Evolutionary conservation across 2,888 invertebrate genomes (phyloP), one percentile per base, ranked within the genome.

Genomic region (Aethes cnicana): DNA sequence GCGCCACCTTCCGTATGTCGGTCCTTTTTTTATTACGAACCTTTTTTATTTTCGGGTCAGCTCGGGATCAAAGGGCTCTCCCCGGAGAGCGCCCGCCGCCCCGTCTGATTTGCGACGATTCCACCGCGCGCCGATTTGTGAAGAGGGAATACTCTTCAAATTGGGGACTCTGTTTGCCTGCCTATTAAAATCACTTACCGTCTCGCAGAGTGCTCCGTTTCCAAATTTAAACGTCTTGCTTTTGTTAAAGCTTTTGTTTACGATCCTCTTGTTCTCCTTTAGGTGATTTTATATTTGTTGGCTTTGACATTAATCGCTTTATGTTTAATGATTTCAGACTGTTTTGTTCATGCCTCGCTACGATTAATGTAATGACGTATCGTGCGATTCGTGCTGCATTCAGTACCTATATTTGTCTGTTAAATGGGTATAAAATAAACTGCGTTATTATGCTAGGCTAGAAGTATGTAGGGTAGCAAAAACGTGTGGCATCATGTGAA

Each of bases 1-100:
- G 83, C 88, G 85, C 86, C 86, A 88, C 88, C 87, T 87, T 88
- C 86, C 88, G 88, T 89, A 88, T 88, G 88, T 88, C 85, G 86
- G 86, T 81, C 83, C 84, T 83, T 87, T 83, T 47, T 89, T 87
- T 87, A 87, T 87, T 88, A 86, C 80, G 85, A 82, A 84, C 88
- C 87, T 88, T 89, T 88, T 89, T 89, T 88, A 88, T 87, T 88
- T 85, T 87, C 84, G 89, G 89, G 89, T 89, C 89, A 88, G 87
- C 87, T 79, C 72, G 85, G 86, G 89, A 88, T 89, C 89, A 89
- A 89, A 89, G 84, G 83, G 81, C 81, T 79, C 81, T 84, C 86
- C 84, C 84, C 71, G 62, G 84, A 79, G 86, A 81, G 77, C 73
- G 66, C 69, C 68, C 70, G 68, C 72, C 72, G 69, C 76, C 77